Percentiles rank a stretch among this genome's conserved stretches.
Conservation (phyloP, 2,888 invertebrate species). For the Pseudeuparius sepicola region DNA sequence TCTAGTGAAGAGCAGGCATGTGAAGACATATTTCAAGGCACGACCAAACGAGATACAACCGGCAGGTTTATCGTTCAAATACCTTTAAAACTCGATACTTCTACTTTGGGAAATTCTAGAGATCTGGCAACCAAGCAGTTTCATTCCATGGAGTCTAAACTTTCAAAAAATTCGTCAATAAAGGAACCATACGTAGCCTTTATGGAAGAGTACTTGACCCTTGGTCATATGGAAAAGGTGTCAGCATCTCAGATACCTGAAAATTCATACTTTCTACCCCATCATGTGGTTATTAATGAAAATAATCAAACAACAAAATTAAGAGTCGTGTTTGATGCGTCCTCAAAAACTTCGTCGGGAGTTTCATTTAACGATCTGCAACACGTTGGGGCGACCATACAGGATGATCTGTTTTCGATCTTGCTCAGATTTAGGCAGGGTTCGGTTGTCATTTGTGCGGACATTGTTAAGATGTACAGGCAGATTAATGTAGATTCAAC, state of each 20-base stretch:
- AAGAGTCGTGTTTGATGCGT: conserved; percentile 12
- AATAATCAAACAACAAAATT: conserved; percentile 13
- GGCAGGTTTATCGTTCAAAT: too few relatives aligned
- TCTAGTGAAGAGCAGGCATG: too few relatives aligned
- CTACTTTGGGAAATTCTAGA: conserved; percentile 3
- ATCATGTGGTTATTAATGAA: conserved; percentile 11
- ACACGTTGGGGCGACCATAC: conserved; percentile 9
- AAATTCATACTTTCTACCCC: conserved; percentile 6
- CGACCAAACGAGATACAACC: too few relatives aligned
- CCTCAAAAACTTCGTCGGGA: conserved; percentile 5
- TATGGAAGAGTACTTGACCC: conserved; percentile 7
- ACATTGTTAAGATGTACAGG: conserved; percentile 14
- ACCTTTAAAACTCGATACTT: too few relatives aligned
- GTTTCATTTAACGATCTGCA: conserved; percentile 12
- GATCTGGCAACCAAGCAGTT: background rate
- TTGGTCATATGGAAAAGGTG: conserved; percentile 10
- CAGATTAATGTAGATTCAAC: conserved; percentile 4
- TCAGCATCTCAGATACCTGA: background rate
- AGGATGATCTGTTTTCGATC: conserved; percentile 10
- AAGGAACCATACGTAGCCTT: conserved; percentile 4
- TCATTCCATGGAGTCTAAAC: conserved; percentile 6
- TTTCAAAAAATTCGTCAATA: conserved; percentile 1
- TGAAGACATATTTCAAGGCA: too few relatives aligned
- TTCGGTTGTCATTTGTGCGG: conserved; percentile 7
- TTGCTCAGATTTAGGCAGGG: conserved; percentile 10